These are phyloP conservation scores for Oedothorax gibbosus DNA, from an alignment of 1,140 invertebrate genomes.

Conservation along the genomic window DNA sequence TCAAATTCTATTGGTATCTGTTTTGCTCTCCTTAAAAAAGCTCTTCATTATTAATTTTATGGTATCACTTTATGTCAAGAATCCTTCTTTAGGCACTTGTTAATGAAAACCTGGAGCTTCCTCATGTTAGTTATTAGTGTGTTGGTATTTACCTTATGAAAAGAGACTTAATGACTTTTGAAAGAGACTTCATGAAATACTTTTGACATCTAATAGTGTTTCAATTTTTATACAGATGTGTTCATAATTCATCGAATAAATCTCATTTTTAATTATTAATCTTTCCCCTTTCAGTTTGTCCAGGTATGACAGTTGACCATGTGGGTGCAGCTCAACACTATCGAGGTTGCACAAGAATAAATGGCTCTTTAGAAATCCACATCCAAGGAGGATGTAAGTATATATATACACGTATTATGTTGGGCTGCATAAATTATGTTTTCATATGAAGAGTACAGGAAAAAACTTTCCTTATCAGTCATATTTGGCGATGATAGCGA, in stretches of 20 bases:
- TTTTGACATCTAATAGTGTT: neutral
- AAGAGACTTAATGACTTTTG: too few relatives aligned
- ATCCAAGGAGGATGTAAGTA: slow-evolving; percentile 80
- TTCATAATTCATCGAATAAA: neutral
- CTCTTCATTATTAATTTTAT: too few relatives aligned
- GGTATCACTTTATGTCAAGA: too few relatives aligned
- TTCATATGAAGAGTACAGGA: neutral
- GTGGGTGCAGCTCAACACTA: slow-evolving; percentile 79
- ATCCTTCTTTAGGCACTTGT: too few relatives aligned
- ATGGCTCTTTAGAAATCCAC: slow-evolving; percentile 83
- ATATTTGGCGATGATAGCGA: too few relatives aligned
- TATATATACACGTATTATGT: neutral
- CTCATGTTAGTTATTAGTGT: too few relatives aligned
- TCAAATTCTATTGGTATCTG: too few relatives aligned
- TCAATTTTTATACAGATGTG: neutral
- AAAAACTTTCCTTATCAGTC: too few relatives aligned
- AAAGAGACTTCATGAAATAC: too few relatives aligned
- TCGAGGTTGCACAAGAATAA: slow-evolving; percentile 87
- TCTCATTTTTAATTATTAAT: slow-evolving; percentile 9
- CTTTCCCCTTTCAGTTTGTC: slow-evolving; percentile 72
- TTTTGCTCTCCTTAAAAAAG: too few relatives aligned
- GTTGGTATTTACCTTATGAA: too few relatives aligned
- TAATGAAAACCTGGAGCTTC: too few relatives aligned
- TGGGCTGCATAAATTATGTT: neutral
- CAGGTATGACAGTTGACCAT: slow-evolving; percentile 77